Conservation (phyloP, 2,113 vertebrate species). For the Callithrix jacchus region DNA sequence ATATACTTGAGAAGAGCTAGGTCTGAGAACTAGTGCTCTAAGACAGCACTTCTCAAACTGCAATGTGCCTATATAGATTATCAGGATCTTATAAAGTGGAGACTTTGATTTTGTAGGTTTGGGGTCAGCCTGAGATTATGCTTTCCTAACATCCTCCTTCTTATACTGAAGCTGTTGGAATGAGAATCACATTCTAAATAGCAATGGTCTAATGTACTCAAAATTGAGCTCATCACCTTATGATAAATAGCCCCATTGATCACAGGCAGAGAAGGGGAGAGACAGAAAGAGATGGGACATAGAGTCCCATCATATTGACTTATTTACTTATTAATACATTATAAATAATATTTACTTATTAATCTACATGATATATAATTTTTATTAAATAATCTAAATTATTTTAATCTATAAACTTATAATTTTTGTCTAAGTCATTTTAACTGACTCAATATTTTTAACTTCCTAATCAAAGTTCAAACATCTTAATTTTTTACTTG, state of each 20-base stretch:
- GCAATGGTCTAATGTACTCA: not conserved
- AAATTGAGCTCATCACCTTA: not conserved
- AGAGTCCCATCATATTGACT: no score
- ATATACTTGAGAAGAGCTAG: not conserved
- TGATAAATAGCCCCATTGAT: not conserved
- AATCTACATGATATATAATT: no score
- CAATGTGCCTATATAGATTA: not conserved
- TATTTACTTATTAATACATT: no score
- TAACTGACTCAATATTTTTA: not conserved
- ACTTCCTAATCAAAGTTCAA: no score
- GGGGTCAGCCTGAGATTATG: not conserved
- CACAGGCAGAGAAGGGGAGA: accelerated
- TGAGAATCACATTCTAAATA: not conserved
- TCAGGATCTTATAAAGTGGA: not conserved
- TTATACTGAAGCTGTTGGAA: not conserved
- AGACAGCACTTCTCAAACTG: no score
- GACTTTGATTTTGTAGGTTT: not conserved
- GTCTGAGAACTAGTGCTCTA: not conserved
- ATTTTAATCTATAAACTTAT: not conserved
- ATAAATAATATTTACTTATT: no score
- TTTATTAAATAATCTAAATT: not conserved
- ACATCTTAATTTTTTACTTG: not conserved
- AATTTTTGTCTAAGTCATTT: not conserved
- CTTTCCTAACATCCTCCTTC: not conserved
- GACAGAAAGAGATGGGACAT: not conserved